Evolutionary conservation across 2,797 vertebrate species (phyloP).

Genomic region (Diplodus puntazzo): DNA sequence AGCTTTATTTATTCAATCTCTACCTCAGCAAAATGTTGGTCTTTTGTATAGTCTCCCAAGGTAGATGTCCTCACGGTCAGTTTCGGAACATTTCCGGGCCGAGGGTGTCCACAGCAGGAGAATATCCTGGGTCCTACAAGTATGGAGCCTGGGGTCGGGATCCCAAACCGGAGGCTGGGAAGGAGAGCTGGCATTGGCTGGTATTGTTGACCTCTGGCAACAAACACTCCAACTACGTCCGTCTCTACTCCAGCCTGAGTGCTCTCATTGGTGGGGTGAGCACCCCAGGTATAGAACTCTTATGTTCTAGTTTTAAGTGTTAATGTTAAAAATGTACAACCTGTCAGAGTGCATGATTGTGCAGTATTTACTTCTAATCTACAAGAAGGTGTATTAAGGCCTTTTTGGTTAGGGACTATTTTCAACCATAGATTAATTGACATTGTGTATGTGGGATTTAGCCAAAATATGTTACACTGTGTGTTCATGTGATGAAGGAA

Average conservation of each 20-base stretch:
- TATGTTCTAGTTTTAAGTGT: background rate
- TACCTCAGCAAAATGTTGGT: background rate
- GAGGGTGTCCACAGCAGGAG: constrained; percentile 68
- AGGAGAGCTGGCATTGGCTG: constrained; percentile 82
- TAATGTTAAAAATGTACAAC: no score
- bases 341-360: no score
- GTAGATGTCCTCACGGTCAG: constrained; percentile 68
- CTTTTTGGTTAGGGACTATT: no score
- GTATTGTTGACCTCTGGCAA: constrained; percentile 76
- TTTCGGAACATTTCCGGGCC: constrained; percentile 71
- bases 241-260: constrained; percentile 77
- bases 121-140: constrained; percentile 70
- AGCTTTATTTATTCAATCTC: background rate
- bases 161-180: constrained; percentile 76
- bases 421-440: no score
- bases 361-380: no score
- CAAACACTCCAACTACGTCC: constrained; percentile 68
- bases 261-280: constrained; percentile 73
- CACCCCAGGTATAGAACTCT: constrained; percentile 56
- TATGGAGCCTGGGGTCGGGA: constrained; percentile 86
- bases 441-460: no score
- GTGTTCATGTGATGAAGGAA: no score
- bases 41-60: constrained; percentile 46
- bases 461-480: no score
- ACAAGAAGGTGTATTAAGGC: no score